Evolutionary conservation across 2,888 invertebrate species (phyloP).

Genomic region (Tetramorium bicarinatum): DNA sequence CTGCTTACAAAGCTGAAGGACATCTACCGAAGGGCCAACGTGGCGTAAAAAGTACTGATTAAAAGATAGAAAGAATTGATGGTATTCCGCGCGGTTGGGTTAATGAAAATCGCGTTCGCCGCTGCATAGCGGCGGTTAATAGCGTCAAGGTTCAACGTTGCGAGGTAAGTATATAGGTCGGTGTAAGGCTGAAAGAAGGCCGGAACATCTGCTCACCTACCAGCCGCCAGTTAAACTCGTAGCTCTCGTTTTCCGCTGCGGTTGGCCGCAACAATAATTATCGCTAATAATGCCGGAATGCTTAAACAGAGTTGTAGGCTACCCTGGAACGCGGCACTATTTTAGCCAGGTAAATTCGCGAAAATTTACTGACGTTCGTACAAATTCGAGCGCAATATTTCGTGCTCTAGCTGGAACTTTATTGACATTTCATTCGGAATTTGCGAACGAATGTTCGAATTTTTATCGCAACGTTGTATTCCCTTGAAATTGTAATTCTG

Average conservation of each 20-base stretch:
- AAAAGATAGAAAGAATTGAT: slow-evolving; percentile 38
- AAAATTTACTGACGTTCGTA: slow-evolving; percentile 13
- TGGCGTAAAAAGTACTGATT: slow-evolving; percentile 30
- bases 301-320: slow-evolving; percentile 60
- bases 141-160: slow-evolving; percentile 56
- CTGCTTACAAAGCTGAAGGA: neutral
- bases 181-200: slow-evolving; percentile 34
- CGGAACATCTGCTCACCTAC: slow-evolving; percentile 52
- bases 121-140: slow-evolving; percentile 32
- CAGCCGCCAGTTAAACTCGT: slow-evolving; percentile 40
- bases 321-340: slow-evolving; percentile 22
- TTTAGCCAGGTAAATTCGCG: slow-evolving; percentile 14
- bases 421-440: neutral
- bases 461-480: neutral
- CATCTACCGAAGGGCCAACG: neutral
- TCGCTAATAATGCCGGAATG: slow-evolving; percentile 57
- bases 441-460: neutral
- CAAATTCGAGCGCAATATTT: slow-evolving; percentile 5
- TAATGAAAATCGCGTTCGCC: slow-evolving; percentile 51
- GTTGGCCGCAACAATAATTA: slow-evolving; percentile 62
- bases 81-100: slow-evolving; percentile 21
- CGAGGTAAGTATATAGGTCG: slow-evolving; percentile 49
- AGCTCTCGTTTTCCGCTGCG: slow-evolving; percentile 54
- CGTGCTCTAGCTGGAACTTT: neutral
- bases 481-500: neutral